Conservation (phyloP, 2,113 vertebrate species). For the Misgurnus mizolepis region DNA sequence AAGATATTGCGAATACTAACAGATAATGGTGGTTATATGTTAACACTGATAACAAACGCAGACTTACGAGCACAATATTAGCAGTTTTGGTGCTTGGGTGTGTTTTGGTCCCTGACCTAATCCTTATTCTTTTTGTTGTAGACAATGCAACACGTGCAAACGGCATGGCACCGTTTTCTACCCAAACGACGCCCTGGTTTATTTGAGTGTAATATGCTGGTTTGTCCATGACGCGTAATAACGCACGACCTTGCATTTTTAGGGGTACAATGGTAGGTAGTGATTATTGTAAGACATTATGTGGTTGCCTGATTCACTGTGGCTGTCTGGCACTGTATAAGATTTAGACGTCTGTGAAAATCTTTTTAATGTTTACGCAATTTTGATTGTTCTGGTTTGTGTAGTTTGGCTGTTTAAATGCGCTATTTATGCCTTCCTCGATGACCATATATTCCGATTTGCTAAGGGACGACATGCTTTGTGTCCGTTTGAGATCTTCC, state of each 20-base stretch:
- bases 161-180: slow-evolving; percentile 24
- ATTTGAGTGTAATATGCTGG: neutral
- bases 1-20: slow-evolving; percentile 49
- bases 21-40: slow-evolving; percentile 52
- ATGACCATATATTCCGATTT: slow-evolving; percentile 95
- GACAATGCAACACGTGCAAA: slow-evolving; percentile 37
- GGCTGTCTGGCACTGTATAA: neutral
- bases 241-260: neutral
- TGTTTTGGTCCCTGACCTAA: slow-evolving; percentile 10
- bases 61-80: slow-evolving; percentile 49
- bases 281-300: neutral
- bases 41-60: slow-evolving; percentile 53
- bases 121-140: slow-evolving; percentile 5
- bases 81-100: neutral
- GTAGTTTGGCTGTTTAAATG: slow-evolving; percentile 87
- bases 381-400: slow-evolving; percentile 89
- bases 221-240: neutral
- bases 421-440: slow-evolving; percentile 86
- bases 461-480: slow-evolving; percentile 89
- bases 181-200: neutral
- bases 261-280: neutral
- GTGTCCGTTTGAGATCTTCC: slow-evolving; percentile 85
- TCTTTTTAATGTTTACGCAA: slow-evolving; percentile 94
- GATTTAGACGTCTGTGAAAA: slow-evolving; percentile 93
- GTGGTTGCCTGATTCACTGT: slow-evolving; percentile 50